A percentile compares a stretch with the other conserved stretches of the same genome.
These are phyloP conservation scores for Sebastes baramenuke DNA, from an alignment of 2,797 vertebrate species.

Conservation along the genomic window DNA sequence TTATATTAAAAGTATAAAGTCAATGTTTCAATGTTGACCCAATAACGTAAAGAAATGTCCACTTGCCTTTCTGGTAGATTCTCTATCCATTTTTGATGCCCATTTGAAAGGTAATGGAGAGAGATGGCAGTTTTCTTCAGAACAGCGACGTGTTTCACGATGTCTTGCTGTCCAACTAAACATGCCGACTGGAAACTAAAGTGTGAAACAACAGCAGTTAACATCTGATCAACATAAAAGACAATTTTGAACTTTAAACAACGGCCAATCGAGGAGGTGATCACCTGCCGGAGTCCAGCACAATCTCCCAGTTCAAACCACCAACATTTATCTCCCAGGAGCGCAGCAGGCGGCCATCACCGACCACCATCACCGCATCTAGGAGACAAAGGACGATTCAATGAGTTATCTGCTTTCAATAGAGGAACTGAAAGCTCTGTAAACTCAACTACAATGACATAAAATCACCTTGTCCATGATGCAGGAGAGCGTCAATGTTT, in stretches of 20 bases:
- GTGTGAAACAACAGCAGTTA: constrained; percentile 11
- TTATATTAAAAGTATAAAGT: background rate
- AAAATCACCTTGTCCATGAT: constrained; percentile 89
- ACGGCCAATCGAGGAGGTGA: constrained; percentile 57
- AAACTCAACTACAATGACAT: background rate
- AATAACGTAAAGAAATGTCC: background rate
- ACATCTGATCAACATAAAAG: background rate
- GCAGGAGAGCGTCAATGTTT: constrained; percentile 87
- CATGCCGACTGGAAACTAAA: constrained; percentile 89
- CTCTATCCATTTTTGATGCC: constrained; percentile 95
- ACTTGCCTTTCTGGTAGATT: constrained; percentile 91
- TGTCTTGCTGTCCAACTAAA: constrained; percentile 88
- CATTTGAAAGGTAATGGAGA: constrained; percentile 93
- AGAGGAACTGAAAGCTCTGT: background rate
- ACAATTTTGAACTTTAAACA: constrained; percentile 11
- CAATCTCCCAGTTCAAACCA: constrained; percentile 94
- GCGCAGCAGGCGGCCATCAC: constrained; percentile 89
- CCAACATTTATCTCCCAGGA: constrained; percentile 96
- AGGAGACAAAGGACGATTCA: background rate
- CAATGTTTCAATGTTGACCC: background rate
- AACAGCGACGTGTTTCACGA: constrained; percentile 86
- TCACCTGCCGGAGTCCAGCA: constrained; percentile 94
- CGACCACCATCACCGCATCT: constrained; percentile 93
- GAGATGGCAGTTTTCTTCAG: constrained; percentile 90
- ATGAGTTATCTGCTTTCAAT: background rate